Conservation (phyloP, 2,888 invertebrate species). For the Callosobruchus maculatus region DNA sequence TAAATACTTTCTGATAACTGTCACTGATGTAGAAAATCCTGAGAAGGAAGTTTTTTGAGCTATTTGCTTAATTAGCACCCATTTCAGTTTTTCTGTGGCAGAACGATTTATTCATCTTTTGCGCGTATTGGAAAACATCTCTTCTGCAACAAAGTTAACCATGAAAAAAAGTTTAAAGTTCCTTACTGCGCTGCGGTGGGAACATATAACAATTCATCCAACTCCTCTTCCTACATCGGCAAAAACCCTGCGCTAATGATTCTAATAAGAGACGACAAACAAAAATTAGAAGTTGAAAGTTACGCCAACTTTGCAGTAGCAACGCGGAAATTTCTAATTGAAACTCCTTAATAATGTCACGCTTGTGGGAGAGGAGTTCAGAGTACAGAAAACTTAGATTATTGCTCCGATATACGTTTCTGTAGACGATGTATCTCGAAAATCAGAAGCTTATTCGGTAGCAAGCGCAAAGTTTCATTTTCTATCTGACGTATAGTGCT, state of each 20-base stretch:
- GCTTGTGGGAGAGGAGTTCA: not conserved
- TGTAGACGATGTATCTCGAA: not conserved
- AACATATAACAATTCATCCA: not conserved
- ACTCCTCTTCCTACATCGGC: not conserved
- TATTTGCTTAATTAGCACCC: too few species aligned
- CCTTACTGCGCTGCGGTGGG: not conserved
- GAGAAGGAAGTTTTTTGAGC: too few species aligned
- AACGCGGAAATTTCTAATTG: not conserved
- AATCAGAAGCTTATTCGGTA: not conserved
- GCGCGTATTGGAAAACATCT: too few species aligned
- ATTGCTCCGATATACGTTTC: not conserved
- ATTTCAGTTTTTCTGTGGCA: too few species aligned
- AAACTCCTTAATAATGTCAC: not conserved
- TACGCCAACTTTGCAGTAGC: not conserved
- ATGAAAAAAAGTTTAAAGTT: not conserved
- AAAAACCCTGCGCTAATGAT: not conserved
- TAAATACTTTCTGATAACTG: too few species aligned
- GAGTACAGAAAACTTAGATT: not conserved
- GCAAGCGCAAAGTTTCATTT: too few species aligned
- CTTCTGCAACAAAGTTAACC: not conserved
- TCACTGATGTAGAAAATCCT: too few species aligned
- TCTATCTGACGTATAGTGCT: too few species aligned
- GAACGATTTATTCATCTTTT: too few species aligned
- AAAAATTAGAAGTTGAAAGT: not conserved
- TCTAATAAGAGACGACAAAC: not conserved